Conservation (phyloP, 2,888 invertebrate species). For the Cremastinae sp. region DNA sequence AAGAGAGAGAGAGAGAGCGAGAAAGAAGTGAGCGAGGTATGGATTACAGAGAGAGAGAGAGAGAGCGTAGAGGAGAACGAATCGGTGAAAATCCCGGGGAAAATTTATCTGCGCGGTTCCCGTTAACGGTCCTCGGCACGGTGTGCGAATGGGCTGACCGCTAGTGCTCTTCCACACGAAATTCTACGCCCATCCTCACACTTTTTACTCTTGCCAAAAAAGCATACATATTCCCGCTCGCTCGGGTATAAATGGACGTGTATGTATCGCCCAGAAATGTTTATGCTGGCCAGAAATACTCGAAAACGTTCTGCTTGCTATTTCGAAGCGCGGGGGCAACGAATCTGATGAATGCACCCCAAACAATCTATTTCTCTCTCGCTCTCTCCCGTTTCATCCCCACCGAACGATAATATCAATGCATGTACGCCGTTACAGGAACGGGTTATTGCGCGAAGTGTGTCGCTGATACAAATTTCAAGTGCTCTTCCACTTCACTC, state of each 20-base stretch:
- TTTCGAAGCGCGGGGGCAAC: slow-evolving; percentile 30
- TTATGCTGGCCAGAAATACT: slow-evolving; percentile 24
- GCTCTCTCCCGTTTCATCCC: slow-evolving; percentile 31
- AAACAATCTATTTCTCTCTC: slow-evolving; percentile 52
- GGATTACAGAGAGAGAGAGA: neutral
- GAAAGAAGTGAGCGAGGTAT: neutral
- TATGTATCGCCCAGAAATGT: slow-evolving; percentile 24
- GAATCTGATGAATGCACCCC: slow-evolving; percentile 55
- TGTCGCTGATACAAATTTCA: slow-evolving; percentile 15
- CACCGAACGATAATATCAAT: slow-evolving; percentile 19
- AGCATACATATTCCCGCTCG: neutral
- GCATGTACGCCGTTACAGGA: slow-evolving; percentile 8
- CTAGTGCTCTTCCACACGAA: slow-evolving; percentile 32
- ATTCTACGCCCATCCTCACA: neutral
- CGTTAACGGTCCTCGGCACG: slow-evolving; percentile 52
- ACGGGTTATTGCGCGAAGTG: neutral
- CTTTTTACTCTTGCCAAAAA: neutral
- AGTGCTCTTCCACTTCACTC: neutral
- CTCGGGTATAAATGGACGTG: neutral
- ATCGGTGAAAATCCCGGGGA: slow-evolving; percentile 36
- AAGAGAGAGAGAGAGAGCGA: slow-evolving; percentile 18
- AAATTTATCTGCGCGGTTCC: slow-evolving; percentile 60
- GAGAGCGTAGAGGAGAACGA: slow-evolving; percentile 14
- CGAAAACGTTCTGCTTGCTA: slow-evolving; percentile 31
- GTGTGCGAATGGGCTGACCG: slow-evolving; percentile 57